phyloP scores from a whole-genome alignment of 92 coral and sea anemone genomes.

The Phenganax stokvisi region DNA sequence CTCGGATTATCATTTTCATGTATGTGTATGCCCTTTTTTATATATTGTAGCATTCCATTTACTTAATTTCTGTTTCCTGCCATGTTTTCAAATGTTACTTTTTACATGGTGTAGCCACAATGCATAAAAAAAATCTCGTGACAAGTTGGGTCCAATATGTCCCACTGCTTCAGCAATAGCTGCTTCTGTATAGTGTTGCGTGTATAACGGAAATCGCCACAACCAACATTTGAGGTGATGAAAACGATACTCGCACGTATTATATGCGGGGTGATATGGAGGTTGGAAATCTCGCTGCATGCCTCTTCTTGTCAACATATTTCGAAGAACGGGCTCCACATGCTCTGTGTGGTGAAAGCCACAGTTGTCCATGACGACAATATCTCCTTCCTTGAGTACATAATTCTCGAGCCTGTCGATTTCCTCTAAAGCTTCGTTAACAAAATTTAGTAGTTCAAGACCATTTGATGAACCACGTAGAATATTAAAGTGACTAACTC shows the following conservation, averaged over 20 bases:
- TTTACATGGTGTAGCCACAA: constrained; percentile 33
- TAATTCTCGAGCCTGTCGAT: constrained; percentile 39
- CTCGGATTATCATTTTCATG: too few species aligned
- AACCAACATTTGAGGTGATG: constrained; percentile 40
- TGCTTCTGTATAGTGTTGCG: constrained; percentile 38
- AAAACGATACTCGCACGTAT: constrained; percentile 31
- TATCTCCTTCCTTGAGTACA: constrained; percentile 44
- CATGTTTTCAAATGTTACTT: too few species aligned
- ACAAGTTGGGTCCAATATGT: constrained; percentile 34
- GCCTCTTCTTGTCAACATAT: constrained; percentile 43
- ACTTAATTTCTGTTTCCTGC: too few species aligned
- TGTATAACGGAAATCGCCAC: constrained; percentile 13
- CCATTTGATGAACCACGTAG: constrained; percentile 47
- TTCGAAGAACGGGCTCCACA: constrained; percentile 48
- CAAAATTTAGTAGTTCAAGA: constrained; percentile 41
- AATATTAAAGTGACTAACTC: constrained; percentile 38
- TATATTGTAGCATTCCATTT: too few species aligned
- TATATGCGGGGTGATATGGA: constrained; percentile 44
- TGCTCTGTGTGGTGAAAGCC: constrained; percentile 54
- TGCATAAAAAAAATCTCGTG: constrained; percentile 42
- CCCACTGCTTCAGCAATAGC: constrained; percentile 44
- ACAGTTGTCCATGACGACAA: constrained; percentile 52
- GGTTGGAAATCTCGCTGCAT: constrained; percentile 44
- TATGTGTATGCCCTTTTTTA: too few species aligned
- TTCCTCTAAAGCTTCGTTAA: constrained; percentile 45